Base-by-base conservation (phyloP, 1,140 invertebrate species). In the Drosophila lacteicornis region DNA sequence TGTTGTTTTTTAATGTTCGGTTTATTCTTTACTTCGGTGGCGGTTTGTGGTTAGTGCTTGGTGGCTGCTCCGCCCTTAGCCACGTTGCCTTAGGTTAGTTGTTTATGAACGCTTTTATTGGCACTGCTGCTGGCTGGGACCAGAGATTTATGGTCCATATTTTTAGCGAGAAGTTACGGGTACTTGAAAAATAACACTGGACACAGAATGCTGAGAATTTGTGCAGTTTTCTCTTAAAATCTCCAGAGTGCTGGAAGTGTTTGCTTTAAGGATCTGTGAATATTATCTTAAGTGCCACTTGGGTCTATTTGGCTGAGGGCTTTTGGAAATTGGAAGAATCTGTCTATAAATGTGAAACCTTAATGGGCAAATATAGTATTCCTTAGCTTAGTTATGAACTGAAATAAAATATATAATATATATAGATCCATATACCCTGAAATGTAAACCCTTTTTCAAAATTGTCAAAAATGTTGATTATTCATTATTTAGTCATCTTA, bases 41-140 rank as follows among this genome's bases (percentile, higher is more conserved):
- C 82, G 45, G 66, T 50, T 68, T 62, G 71, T 47, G 77, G 82
- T 73, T 71, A 50, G 81, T 63, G 80, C 73, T 83, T 70, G 25
- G 9, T 38, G 60, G n/a, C 27, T 77, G 30, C 62, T 22, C 40
- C 68, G 67, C 63, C 65, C 66, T 67, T 68, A 58, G 46, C 63
- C 59, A 53, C 80, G 76, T 86, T 86, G 83, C 59, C 84, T 65
- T 79, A 83, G 83, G 76, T 86, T 86, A 86, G 83, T 87, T 88
- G 85, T 87, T 87, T 87, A 88, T 88, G 83, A 80, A 84, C 65
- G 81, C 86, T 87, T 84, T 87, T 84, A 88, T 87, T 69, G 84
- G 76, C 71, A 69, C 67, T 77, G 77, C 80, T 19, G 53, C 33
- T 40, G 36, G 84, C 76, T 70, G 73, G 73, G 74, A 51, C 61